Evolutionary conservation across 2,888 invertebrate species (phyloP), one percentile per base, ranked within the genome.

Genomic region (Megastigmus dorsalis): DNA sequence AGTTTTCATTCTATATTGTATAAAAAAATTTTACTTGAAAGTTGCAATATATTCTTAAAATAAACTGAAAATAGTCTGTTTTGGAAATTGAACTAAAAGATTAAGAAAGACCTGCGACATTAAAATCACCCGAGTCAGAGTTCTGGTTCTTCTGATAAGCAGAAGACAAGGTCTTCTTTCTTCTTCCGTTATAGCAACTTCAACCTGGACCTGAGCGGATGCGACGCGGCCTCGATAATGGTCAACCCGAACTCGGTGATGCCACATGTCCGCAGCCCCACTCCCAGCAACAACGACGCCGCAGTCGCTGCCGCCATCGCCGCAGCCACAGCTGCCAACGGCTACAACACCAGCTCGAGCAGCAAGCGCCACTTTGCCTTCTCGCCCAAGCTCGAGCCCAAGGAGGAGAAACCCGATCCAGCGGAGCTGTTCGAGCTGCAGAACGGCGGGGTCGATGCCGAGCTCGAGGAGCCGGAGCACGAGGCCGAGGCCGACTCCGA

Each of bases 201-300:
- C 84, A 92, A 92, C 84, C 88, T 93, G 81, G 93, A 93, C 85
- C 90, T 93, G 80, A 92, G 91, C 83, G 91, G 92, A 28, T 92
- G 92, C 9, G 95, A 95, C 84, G 93, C 93, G 48, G 92, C 92
- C 76, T 93, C 93, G 13, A 93, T 95, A 78, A 93, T 96, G 92
- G 97, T 97, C 4, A 96, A 97, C 89, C 97, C 97, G 3, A 96
- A 95, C 84, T 95, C 95, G 28, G 96, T 96, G 50, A 94, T 96
- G 93, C 96, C 97, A 1, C 90, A 94, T 43, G 20, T 50, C 7
- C 59, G 48, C n/a, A 63, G 52, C 5, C 30, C 57, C 4, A 20
- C 38, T 1, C 13, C 36, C 0, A 52, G 23, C 41, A 54, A 20
- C 10, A 52, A 6, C 15, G 38, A 7, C n/a, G 41, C 15, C 28